phyloP scores from a whole-genome alignment of 1,140 invertebrate species.

The Periplaneta americana region DNA sequence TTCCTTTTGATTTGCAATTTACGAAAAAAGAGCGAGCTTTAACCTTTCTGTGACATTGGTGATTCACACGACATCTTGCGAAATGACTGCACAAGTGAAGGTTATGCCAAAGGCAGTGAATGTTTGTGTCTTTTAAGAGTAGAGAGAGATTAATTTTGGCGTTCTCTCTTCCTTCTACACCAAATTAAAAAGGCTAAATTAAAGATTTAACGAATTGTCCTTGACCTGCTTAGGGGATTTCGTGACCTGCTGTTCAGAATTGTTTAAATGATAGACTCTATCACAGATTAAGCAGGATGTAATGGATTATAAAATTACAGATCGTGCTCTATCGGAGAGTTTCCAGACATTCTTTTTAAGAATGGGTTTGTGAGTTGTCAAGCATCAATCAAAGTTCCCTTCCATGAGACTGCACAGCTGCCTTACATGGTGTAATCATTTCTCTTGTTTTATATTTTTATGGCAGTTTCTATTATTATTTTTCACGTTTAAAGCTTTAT shows the following conservation, averaged over 20 bases:
- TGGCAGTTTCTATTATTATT: too few species aligned
- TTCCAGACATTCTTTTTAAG: too few species aligned
- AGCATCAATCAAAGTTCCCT: too few species aligned
- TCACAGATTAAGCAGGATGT: too few species aligned
- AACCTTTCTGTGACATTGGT: background rate
- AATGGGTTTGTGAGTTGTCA: too few species aligned
- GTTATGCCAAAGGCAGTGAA: background rate
- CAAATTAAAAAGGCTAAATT: background rate
- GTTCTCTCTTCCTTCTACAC: background rate
- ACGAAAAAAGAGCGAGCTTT: background rate
- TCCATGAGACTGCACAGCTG: too few species aligned
- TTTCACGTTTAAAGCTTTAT: too few species aligned
- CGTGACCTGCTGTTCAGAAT: background rate
- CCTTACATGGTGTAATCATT: too few species aligned
- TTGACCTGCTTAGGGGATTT: background rate
- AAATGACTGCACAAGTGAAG: too few species aligned
- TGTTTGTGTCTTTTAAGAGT: background rate
- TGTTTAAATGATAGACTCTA: background rate
- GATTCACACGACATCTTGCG: background rate
- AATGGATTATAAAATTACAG: too few species aligned
- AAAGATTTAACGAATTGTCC: background rate
- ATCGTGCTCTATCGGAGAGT: too few species aligned
- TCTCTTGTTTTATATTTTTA: too few species aligned
- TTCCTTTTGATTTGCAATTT: background rate
- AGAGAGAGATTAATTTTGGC: background rate